phyloP scores from a whole-genome alignment of 2,797 vertebrate genomes.

The Bradypus variegatus region DNA sequence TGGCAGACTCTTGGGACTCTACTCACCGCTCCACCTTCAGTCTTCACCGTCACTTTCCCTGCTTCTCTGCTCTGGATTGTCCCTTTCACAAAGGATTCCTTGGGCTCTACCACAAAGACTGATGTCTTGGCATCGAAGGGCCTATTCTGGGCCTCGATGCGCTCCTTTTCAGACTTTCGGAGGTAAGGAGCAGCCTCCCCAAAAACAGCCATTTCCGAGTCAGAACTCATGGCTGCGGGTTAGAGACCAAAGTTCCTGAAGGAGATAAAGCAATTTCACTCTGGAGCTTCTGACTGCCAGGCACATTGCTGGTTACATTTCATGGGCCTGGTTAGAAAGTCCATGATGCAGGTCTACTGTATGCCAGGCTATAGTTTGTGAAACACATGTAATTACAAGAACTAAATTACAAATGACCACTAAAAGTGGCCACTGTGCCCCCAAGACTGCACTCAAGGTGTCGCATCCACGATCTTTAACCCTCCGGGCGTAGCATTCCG shows the following conservation, averaged over 20 bases:
- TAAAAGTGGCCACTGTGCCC: neutral
- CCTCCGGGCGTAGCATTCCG: neutral
- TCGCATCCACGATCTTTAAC: neutral
- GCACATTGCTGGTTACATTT: neutral
- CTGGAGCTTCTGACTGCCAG: neutral
- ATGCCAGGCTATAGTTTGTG: neutral
- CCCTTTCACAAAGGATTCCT: slow-evolving; percentile 85
- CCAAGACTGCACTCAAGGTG: neutral
- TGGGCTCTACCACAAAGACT: slow-evolving; percentile 80
- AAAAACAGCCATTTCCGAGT: slow-evolving; percentile 84
- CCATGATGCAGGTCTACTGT: neutral
- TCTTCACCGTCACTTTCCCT: slow-evolving; percentile 86
- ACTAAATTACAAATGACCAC: neutral
- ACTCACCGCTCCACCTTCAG: slow-evolving; percentile 79
- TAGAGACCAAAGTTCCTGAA: slow-evolving; percentile 45
- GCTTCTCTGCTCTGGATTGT: slow-evolving; percentile 78
- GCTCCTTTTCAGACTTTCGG: slow-evolving; percentile 86
- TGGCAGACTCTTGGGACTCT: neutral
- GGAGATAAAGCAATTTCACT: neutral
- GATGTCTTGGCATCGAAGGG: slow-evolving; percentile 90
- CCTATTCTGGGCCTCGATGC: slow-evolving; percentile 84
- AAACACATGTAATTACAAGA: neutral
- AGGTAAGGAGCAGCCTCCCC: slow-evolving; percentile 84
- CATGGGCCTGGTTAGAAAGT: neutral
- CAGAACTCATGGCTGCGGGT: slow-evolving; percentile 78